Percentiles rank a stretch among this genome's conserved stretches.
phyloP scores from a whole-genome alignment of 2,888 invertebrate genomes.

The Tenthredo notha region DNA sequence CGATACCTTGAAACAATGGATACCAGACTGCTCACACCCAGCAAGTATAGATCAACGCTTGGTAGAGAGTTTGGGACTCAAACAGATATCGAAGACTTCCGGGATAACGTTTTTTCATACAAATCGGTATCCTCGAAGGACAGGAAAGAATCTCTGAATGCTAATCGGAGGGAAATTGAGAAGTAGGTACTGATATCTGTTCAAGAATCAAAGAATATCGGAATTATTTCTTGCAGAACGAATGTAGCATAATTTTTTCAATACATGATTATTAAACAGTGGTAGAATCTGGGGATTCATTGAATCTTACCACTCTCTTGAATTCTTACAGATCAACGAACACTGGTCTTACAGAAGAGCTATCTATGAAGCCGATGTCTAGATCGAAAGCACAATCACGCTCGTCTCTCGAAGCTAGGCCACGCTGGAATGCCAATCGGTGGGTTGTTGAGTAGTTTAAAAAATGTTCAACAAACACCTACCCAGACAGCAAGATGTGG shows the following conservation, averaged over 20 bases:
- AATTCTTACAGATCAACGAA: constrained; percentile 65
- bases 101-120: constrained; percentile 59
- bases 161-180: constrained; percentile 80
- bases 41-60: constrained; percentile 79
- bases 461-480: not conserved
- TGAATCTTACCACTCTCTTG: not conserved
- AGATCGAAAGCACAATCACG: constrained; percentile 70
- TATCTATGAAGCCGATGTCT: constrained; percentile 61
- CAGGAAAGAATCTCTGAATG: constrained; percentile 85
- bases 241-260: not conserved
- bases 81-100: constrained; percentile 83
- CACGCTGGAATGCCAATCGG: constrained; percentile 76
- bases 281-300: constrained; percentile 1
- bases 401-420: constrained; percentile 69
- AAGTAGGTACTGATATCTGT: constrained; percentile 66
- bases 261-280: not conserved
- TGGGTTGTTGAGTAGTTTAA: constrained; percentile 57
- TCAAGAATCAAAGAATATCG: not conserved
- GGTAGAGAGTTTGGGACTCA: constrained; percentile 86
- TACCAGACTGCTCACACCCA: constrained; percentile 82
- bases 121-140: constrained; percentile 83
- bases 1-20: constrained; percentile 72
- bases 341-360: constrained; percentile 65
- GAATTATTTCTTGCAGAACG: not conserved
- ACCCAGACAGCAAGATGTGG: constrained; percentile 18